phyloP scores from a whole-genome alignment of 2,797 vertebrate genomes.

The Apogon talboti region DNA sequence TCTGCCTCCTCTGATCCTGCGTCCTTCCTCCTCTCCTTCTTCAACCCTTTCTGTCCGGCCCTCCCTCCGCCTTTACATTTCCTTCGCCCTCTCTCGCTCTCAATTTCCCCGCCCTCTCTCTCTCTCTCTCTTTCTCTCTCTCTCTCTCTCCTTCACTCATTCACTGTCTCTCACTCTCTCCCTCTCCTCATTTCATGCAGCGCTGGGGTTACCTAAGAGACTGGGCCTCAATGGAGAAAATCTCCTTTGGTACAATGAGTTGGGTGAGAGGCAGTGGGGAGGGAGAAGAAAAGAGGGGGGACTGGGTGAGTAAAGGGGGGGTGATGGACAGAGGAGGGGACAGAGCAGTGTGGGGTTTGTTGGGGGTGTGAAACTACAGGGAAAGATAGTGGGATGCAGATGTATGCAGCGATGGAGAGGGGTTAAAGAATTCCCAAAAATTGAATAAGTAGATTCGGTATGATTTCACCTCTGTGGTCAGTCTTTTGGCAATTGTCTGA shows the following conservation, averaged over 20 bases:
- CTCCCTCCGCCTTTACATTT: conserved; percentile 81
- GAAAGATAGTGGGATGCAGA: conserved; percentile 78
- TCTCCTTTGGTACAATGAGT: conserved; percentile 87
- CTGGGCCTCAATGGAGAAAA: conserved; percentile 89
- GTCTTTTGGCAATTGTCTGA: conserved; percentile 50
- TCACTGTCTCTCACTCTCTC: conserved; percentile 73
- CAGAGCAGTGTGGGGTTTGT: conserved; percentile 23
- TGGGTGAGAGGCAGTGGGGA: conserved; percentile 74
- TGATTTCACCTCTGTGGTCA: conserved; percentile 70
- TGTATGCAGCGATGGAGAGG: conserved; percentile 59
- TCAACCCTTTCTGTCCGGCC: conserved; percentile 79
- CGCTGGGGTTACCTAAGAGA: conserved; percentile 89
- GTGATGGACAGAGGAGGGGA: conserved; percentile 48
- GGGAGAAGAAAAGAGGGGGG: conserved; percentile 29
- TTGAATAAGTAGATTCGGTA: conserved; percentile 73
- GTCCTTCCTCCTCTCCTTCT: conserved; percentile 77
- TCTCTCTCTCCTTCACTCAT: conserved; percentile 55
- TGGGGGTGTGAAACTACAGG: conserved; percentile 51
- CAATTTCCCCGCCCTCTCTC: conserved; percentile 74
- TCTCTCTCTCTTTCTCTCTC: conserved; percentile 63
- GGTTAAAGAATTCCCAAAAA: conserved; percentile 68
- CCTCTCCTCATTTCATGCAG: conserved; percentile 87
- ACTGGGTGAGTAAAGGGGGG: conserved; percentile 42
- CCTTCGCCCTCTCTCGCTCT: conserved; percentile 73
- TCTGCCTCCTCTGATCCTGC: conserved; percentile 75